Percentiles rank a stretch among this genome's conserved stretches.
phyloP scores from a whole-genome alignment of 2,113 vertebrate species.

The Amphilophus citrinellus region DNA sequence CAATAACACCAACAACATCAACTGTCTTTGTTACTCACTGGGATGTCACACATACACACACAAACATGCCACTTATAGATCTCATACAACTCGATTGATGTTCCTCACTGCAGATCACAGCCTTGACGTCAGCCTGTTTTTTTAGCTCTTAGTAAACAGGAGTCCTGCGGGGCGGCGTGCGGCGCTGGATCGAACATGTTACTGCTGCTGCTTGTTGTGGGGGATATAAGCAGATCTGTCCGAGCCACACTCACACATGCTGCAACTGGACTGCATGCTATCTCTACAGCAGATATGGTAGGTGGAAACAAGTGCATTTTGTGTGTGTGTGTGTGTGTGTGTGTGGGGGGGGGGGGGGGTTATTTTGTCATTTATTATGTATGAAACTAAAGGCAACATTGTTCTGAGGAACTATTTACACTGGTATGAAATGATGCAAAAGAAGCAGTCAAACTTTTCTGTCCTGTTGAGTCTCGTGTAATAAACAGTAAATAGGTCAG shows the following conservation, averaged over 20 bases:
- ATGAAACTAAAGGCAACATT: neutral
- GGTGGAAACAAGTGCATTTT: slow-evolving; percentile 18
- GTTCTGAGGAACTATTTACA: neutral
- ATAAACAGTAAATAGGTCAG: neutral
- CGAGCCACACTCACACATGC: slow-evolving; percentile 8
- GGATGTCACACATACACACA: slow-evolving; percentile 23
- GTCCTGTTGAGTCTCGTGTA: too few relatives aligned
- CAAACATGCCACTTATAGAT: neutral
- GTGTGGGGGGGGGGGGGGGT: neutral
- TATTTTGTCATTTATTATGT: neutral
- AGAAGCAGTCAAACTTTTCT: neutral
- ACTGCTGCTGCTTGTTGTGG: slow-evolving; percentile 46
- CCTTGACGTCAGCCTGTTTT: slow-evolving; percentile 63
- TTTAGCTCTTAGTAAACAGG: slow-evolving; percentile 70
- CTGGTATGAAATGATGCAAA: neutral
- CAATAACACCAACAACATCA: neutral
- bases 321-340: neutral
- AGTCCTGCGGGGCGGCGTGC: slow-evolving; percentile 60
- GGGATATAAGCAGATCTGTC: slow-evolving; percentile 63
- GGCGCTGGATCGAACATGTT: slow-evolving; percentile 71
- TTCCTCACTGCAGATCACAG: slow-evolving; percentile 37
- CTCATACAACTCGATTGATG: slow-evolving; percentile 51
- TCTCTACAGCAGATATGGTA: slow-evolving; percentile 58
- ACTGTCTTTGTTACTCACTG: neutral
- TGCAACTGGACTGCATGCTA: slow-evolving; percentile 15